Percentiles rank a stretch among this genome's conserved stretches.
Conservation (phyloP, 1,140 invertebrate genomes). For the Bombyx mandarina region DNA sequence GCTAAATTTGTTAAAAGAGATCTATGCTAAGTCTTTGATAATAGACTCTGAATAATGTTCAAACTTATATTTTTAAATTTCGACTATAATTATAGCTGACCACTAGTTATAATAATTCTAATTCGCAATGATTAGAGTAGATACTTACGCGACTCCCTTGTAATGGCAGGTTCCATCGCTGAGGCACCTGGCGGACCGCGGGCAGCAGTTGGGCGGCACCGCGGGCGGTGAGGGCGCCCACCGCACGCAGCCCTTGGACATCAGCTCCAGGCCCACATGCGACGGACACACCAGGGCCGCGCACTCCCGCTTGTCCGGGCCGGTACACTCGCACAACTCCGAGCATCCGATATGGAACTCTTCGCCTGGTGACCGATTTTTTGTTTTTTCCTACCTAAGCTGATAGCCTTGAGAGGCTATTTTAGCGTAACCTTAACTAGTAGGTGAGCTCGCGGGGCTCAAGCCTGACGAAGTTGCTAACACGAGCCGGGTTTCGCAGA, state of each 20-base stretch:
- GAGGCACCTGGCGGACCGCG: constrained; percentile 80
- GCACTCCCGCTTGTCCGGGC: constrained; percentile 77
- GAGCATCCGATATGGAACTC: constrained; percentile 85
- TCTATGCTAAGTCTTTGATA: too few relatives aligned
- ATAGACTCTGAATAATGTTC: too few relatives aligned
- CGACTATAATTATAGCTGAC: too few relatives aligned
- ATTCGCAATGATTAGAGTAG: background rate
- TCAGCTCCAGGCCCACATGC: constrained; percentile 84
- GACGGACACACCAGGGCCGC: constrained; percentile 85
- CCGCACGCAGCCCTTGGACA: constrained; percentile 86
- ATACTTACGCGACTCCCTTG: constrained; percentile 74
- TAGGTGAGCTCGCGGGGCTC: too few relatives aligned
- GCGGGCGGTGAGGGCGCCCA: constrained; percentile 87
- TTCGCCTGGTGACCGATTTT: constrained; percentile 57
- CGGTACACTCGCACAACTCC: constrained; percentile 78
- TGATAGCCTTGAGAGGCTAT: too few relatives aligned
- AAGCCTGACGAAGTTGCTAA: too few relatives aligned
- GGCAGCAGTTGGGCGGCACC: constrained; percentile 85
- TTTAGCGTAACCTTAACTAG: too few relatives aligned
- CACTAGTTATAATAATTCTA: too few relatives aligned
- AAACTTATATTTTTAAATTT: too few relatives aligned
- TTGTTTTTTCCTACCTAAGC: too few relatives aligned
- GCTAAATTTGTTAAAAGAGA: too few relatives aligned
- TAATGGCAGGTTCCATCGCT: constrained; percentile 85
- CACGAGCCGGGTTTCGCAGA: too few relatives aligned